Conservation (phyloP, 2,113 vertebrate genomes). For the Chrysemys picta region DNA sequence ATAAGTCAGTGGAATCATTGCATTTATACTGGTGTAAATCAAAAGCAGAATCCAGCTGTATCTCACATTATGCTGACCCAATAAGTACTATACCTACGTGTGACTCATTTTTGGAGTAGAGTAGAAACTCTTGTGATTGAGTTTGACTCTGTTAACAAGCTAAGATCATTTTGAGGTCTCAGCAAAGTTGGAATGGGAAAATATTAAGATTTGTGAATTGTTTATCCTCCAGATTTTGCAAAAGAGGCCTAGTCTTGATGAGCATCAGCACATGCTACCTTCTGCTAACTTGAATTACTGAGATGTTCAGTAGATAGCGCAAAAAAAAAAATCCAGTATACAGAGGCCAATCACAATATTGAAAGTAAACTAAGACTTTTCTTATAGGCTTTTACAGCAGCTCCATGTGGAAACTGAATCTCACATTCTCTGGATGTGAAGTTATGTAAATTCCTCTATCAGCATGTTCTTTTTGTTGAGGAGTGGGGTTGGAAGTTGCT, state of each 20-base stretch:
- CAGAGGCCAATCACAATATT: neutral
- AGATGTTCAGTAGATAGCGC: neutral
- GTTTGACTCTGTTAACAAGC: neutral
- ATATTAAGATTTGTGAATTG: neutral
- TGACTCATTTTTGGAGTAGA: neutral
- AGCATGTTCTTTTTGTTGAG: neutral
- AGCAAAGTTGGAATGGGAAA: neutral
- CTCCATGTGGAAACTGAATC: constrained; percentile 11
- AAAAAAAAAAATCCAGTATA: neutral
- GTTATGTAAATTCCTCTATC: neutral
- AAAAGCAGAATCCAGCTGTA: fast-evolving
- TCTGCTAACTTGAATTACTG: neutral
- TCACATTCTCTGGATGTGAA: neutral
- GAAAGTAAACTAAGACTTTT: constrained; percentile 3
- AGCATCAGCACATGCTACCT: fast-evolving
- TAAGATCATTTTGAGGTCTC: neutral
- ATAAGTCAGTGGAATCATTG: fast-evolving
- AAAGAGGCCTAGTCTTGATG: neutral
- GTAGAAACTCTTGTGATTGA: neutral
- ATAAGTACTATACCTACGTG: neutral
- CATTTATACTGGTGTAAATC: neutral
- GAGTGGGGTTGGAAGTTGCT: neutral
- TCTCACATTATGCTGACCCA: neutral
- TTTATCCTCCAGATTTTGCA: neutral
- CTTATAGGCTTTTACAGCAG: neutral